Percentiles rank a stretch among this genome's conserved stretches.
Evolutionary conservation across 2,113 vertebrate genomes (phyloP).

Genomic region (Platichthys flesus): DNA sequence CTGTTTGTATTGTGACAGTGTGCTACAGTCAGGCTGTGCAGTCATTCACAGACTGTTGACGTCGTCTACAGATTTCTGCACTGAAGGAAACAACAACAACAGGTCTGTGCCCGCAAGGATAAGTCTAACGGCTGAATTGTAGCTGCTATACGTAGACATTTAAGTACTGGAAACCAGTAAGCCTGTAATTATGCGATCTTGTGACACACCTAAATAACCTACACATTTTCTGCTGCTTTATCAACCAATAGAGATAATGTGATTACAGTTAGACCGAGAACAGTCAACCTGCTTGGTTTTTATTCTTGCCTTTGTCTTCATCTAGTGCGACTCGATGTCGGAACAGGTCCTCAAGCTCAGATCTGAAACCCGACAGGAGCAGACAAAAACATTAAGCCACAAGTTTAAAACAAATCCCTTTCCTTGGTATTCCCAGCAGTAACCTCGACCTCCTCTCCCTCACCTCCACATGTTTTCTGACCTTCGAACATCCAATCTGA

Average conservation of each 20-base stretch:
- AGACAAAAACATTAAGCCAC: neutral
- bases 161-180: no score
- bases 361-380: neutral
- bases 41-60: neutral
- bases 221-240: no score
- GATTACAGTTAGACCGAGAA: no score
- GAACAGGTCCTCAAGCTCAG: neutral
- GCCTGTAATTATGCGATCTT: no score
- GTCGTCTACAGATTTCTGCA: neutral
- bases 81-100: neutral
- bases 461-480: neutral
- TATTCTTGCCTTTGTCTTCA: no score
- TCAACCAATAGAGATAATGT: no score
- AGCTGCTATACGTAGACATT: no score
- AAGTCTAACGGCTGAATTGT: no score
- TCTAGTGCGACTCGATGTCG: no score
- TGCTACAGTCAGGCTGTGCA: constrained; percentile 3
- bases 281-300: no score
- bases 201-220: no score
- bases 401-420: neutral
- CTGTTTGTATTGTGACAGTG: neutral
- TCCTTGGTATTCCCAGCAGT: neutral
- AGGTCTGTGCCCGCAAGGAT: neutral
- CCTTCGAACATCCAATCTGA: neutral
- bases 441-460: constrained; percentile 4